phyloP scores from a whole-genome alignment of 2,888 invertebrate genomes.

The Latheticus oryzae region DNA sequence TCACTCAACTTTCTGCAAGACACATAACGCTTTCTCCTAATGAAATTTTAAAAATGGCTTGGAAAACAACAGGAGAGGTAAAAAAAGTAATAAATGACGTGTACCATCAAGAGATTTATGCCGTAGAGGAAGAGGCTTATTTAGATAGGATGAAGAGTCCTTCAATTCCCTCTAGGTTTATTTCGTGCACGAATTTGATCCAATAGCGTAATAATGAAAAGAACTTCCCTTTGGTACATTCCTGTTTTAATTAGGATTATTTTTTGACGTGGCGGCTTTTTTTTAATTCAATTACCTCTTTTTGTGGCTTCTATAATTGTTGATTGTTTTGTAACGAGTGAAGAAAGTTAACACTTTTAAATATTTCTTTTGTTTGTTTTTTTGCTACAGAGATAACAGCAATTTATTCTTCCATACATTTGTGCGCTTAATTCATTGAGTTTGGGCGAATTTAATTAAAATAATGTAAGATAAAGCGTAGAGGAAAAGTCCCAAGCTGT shows the following conservation, averaged over 20 bases:
- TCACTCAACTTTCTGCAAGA: conserved; percentile 33
- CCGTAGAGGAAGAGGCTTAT: conserved; percentile 9
- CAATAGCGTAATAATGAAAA: conserved; percentile 10
- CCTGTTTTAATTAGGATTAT: conserved; percentile 11
- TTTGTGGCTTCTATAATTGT: neutral
- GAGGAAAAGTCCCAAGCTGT: conserved; percentile 4
- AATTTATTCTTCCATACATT: too few relatives aligned
- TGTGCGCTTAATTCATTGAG: neutral
- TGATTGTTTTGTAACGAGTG: neutral
- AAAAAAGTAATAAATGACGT: conserved; percentile 16
- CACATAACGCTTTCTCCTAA: conserved; percentile 33
- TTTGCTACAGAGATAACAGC: too few relatives aligned
- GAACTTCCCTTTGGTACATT: neutral
- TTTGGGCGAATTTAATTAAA: conserved; percentile 15
- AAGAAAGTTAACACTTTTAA: too few relatives aligned
- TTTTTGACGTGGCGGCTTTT: too few relatives aligned
- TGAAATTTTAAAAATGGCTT: conserved; percentile 31
- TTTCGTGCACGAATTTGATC: conserved; percentile 13
- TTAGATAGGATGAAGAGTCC: conserved; percentile 8
- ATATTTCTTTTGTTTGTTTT: too few relatives aligned
- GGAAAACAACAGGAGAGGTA: conserved; percentile 11
- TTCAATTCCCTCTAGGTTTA: neutral
- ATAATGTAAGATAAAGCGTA: too few relatives aligned
- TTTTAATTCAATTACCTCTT: neutral
- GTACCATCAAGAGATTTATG: conserved; percentile 13